These are phyloP conservation scores for Atrina japonica DNA, from an alignment of 2,888 invertebrate genomes.

Conservation along the genomic window DNA sequence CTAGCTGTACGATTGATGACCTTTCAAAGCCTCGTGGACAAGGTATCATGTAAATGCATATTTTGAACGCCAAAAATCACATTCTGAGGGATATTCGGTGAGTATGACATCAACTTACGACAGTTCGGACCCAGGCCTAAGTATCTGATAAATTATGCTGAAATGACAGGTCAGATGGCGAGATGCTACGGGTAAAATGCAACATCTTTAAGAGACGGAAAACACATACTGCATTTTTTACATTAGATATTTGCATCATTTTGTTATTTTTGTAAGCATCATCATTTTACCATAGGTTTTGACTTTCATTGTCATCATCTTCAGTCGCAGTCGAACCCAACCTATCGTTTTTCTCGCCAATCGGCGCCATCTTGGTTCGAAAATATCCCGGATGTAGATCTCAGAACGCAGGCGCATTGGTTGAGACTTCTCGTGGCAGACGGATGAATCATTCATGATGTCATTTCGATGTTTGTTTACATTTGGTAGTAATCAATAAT, in stretches of 20 bases:
- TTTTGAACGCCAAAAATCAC: too few species aligned
- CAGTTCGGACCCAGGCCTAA: too few species aligned
- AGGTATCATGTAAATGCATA: too few species aligned
- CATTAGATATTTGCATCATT: not conserved
- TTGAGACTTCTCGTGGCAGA: constrained; percentile 50
- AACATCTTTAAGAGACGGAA: too few species aligned
- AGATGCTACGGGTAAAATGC: not conserved
- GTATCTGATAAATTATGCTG: constrained; percentile 32
- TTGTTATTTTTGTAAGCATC: not conserved
- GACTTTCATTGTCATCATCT: constrained; percentile 68
- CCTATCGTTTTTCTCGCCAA: constrained; percentile 74
- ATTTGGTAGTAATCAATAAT: constrained; percentile 8
- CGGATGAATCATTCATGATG: constrained; percentile 61
- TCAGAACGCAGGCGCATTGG: constrained; percentile 68
- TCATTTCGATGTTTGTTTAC: constrained; percentile 51
- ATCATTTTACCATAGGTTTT: constrained; percentile 73
- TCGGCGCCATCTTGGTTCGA: constrained; percentile 78
- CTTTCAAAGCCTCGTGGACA: too few species aligned
- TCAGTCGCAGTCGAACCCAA: constrained; percentile 69
- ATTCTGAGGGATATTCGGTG: too few species aligned
- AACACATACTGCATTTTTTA: too few species aligned
- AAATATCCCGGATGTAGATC: constrained; percentile 53
- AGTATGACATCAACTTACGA: too few species aligned
- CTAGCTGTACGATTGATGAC: too few species aligned
- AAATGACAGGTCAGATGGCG: constrained; percentile 2